A percentile compares a stretch with the other conserved stretches of the same genome.
Conservation (phyloP, 2,797 vertebrate species). For the Lagocephalus sceleratus region DNA sequence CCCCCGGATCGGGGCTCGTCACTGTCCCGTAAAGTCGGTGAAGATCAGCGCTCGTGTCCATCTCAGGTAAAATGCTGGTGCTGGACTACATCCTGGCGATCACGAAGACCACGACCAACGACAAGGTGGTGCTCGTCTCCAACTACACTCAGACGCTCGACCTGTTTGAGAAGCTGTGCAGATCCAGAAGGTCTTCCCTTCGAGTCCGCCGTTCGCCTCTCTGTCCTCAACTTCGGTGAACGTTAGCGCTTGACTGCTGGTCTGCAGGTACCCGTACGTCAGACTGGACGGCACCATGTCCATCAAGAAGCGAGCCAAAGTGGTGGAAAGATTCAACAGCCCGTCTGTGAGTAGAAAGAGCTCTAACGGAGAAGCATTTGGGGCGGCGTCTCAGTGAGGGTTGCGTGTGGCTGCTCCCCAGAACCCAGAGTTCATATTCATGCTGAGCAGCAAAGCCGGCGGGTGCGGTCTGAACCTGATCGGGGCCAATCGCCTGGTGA, state of each 20-base stretch:
- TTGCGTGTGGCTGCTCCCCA: slow-evolving; percentile 47
- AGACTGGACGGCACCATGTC: slow-evolving; percentile 97
- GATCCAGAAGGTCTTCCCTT: slow-evolving; percentile 81
- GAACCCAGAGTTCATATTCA: slow-evolving; percentile 97
- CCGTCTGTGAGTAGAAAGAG: slow-evolving; percentile 77
- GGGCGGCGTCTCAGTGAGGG: neutral
- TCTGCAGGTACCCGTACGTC: slow-evolving; percentile 88
- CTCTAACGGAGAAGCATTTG: neutral
- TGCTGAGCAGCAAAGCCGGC: slow-evolving; percentile 97
- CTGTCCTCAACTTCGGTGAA: neutral
- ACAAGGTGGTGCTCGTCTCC: slow-evolving; percentile 96
- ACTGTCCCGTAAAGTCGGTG: no score
- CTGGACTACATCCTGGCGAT: slow-evolving; percentile 94
- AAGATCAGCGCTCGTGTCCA: no score
- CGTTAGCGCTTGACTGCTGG: neutral
- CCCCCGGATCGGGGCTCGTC: no score
- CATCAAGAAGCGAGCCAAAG: slow-evolving; percentile 95
- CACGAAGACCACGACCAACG: slow-evolving; percentile 85
- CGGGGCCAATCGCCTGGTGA: slow-evolving; percentile 94
- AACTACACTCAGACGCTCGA: slow-evolving; percentile 98
- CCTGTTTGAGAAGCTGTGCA: slow-evolving; percentile 94
- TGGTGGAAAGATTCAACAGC: slow-evolving; percentile 92
- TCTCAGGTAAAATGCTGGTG: slow-evolving; percentile 93
- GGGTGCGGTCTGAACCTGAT: slow-evolving; percentile 96
- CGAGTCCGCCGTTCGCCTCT: neutral